Evolutionary conservation across 2,113 vertebrate genomes (phyloP), one percentile per base, ranked within the genome.

Genomic region (Callospermophilus lateralis): DNA sequence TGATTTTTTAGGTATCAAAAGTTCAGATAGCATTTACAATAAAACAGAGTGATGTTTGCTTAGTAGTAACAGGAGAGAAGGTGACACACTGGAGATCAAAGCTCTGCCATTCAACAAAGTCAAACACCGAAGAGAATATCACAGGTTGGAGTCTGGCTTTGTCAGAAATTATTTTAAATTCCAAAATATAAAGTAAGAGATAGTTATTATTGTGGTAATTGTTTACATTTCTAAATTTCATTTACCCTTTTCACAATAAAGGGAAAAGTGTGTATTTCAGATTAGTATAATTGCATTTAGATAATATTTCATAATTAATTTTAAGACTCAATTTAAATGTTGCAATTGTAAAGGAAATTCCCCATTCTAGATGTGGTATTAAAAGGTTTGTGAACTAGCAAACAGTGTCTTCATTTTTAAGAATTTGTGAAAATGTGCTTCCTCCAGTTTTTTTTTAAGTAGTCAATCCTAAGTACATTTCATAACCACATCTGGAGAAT

Each of bases 171-270:
- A 58, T 55, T 95, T 95, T 34, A 88, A 86, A 78, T 73, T 84
- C 13, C 13, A 39, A 22, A 80, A 53, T 34, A 88, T 39, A 84
- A 95, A 42, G 19, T 87, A 10, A 39, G 26, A 97, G 65, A 12
- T 0, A 51, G 48, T 76, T 88, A 15, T 34, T 92, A 72, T 72
- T 83, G 34, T 26, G 68, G 2, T 93, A 77, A 72, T 90, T 88
- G 11, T 76, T 95, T 88, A 67, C 2, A 9, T 90, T 39, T 88
- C 61, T 93, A 30, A 81, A 96, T 81, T 90, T 90, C 7, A 87
- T 34, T 6, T 84, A 67, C 3, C 7, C n/a, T 48, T 67, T 42
- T 51, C 28, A 32, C 2, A 39, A 63, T 3, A 91, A 93, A 93
- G 13, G 13, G 24, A 20, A 80, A 94, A 85, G 3, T 65, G 3